phyloP scores from a whole-genome alignment of 2,888 invertebrate species.

The Coelogynopora nodosa region DNA sequence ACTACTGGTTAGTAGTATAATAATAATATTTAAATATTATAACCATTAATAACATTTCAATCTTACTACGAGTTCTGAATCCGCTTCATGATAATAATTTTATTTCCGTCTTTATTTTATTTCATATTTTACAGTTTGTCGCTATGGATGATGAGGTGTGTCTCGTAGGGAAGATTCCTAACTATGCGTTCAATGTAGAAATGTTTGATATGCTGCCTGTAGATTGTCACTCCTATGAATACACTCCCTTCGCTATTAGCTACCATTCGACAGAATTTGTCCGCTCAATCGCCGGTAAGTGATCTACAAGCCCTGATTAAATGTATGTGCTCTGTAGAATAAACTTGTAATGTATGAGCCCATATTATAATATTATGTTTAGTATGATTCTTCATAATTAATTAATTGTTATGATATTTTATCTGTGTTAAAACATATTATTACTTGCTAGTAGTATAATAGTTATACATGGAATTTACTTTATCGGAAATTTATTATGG shows the following conservation, averaged over 20 bases:
- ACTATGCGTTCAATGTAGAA: slow-evolving; percentile 67
- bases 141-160: slow-evolving; percentile 51
- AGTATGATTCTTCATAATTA: background rate
- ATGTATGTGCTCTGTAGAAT: background rate
- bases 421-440: no score
- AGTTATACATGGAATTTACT: background rate
- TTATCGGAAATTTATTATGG: background rate
- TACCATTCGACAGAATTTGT: slow-evolving; percentile 72
- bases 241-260: background rate
- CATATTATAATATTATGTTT: background rate
- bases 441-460: background rate
- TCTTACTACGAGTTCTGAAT: no score
- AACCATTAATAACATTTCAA: no score
- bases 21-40: no score
- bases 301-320: no score
- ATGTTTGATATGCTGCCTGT: slow-evolving; percentile 62
- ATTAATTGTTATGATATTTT: background rate
- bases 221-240: slow-evolving; percentile 11
- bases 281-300: slow-evolving; percentile 48
- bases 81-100: background rate
- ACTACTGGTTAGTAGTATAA: no score
- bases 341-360: background rate
- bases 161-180: slow-evolving; percentile 50
- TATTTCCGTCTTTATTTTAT: background rate
- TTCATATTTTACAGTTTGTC: slow-evolving; percentile 59